phyloP scores from a whole-genome alignment of 2,888 invertebrate genomes.

The Polylopha cassiicola region DNA sequence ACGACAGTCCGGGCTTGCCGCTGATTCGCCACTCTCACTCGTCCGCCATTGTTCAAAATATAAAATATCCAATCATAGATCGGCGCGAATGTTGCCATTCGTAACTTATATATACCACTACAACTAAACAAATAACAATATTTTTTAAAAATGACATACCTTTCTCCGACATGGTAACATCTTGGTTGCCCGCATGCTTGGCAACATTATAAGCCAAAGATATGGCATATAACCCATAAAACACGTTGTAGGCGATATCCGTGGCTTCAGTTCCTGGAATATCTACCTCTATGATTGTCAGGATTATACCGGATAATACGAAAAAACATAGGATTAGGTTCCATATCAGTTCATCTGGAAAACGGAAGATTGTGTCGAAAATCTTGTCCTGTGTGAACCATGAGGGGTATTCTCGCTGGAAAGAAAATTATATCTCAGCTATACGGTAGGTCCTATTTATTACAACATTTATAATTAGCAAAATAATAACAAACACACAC shows the following conservation, averaged over 20 bases:
- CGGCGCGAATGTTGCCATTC: no score
- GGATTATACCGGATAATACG: conserved; percentile 25
- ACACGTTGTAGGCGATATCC: conserved; percentile 40
- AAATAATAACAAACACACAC: neutral
- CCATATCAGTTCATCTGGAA: conserved; percentile 47
- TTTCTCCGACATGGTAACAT: conserved; percentile 24
- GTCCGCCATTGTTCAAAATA: no score
- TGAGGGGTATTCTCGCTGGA: conserved; percentile 40
- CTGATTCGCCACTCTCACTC: no score
- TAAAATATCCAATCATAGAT: no score
- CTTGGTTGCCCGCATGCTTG: conserved; percentile 24
- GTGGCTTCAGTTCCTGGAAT: conserved; percentile 6
- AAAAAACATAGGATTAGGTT: conserved; percentile 43
- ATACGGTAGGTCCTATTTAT: conserved; percentile 5
- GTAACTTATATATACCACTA: no score
- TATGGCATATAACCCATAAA: conserved; percentile 42
- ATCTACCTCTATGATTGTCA: conserved; percentile 35
- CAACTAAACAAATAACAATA: no score
- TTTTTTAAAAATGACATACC: neutral
- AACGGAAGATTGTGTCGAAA: conserved; percentile 31
- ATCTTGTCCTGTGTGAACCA: conserved; percentile 40
- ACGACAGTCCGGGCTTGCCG: no score
- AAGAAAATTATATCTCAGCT: conserved; percentile 3
- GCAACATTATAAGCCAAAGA: conserved; percentile 33
- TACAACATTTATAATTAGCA: neutral